A percentile compares a stretch with the other conserved stretches of the same genome.
Evolutionary conservation across 2,797 vertebrate genomes (phyloP).

Genomic region (Hoplostethus atlanticus): DNA sequence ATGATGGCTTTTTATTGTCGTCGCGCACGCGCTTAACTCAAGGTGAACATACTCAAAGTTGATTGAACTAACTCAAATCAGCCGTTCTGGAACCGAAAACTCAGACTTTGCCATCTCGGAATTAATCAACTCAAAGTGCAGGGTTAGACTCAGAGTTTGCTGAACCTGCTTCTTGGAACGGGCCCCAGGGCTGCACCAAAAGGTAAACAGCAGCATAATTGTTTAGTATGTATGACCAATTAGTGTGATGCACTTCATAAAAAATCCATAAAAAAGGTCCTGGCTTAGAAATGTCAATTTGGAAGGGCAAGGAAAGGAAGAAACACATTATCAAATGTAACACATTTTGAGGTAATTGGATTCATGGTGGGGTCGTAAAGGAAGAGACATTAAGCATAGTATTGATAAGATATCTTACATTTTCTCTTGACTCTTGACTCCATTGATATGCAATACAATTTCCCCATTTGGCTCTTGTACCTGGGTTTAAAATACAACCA

Average conservation of each 20-base stretch:
- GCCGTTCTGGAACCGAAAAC: no score
- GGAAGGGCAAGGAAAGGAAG: not conserved
- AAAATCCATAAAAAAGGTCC: constrained; percentile 5
- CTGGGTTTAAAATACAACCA: not conserved
- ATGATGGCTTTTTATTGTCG: no score
- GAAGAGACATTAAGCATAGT: constrained; percentile 12
- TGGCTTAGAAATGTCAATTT: not conserved
- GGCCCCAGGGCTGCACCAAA: not conserved
- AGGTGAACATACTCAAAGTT: no score
- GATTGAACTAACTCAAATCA: no score
- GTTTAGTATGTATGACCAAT: constrained; percentile 3
- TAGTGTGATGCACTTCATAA: constrained; percentile 22
- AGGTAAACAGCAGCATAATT: no score
- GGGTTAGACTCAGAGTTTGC: no score
- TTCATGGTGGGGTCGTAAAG: not conserved
- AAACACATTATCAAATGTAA: not conserved
- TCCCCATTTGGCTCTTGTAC: not conserved
- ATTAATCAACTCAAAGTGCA: no score
- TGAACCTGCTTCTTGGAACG: no score
- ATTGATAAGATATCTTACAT: not conserved
- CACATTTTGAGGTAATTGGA: not conserved
- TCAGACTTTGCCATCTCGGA: no score
- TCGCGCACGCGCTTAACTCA: no score
- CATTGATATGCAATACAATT: not conserved
- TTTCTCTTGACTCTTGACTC: not conserved